These are phyloP conservation scores for Chloroclysta siterata DNA, from an alignment of 2,888 invertebrate species.

Conservation along the genomic window DNA sequence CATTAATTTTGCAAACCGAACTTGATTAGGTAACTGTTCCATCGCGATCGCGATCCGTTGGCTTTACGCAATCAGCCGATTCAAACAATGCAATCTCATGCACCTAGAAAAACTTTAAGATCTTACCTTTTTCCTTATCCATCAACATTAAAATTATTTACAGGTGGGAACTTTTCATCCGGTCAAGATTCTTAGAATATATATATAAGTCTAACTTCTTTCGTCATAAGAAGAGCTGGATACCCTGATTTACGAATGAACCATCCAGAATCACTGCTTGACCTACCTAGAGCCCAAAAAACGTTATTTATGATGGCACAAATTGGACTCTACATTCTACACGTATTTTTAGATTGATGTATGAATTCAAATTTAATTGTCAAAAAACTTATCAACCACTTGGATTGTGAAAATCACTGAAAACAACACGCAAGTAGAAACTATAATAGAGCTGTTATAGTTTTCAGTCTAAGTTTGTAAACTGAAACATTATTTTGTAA, in stretches of 20 bases:
- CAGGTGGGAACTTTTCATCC: neutral
- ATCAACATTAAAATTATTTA: neutral
- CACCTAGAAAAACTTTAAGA: constrained; percentile 4
- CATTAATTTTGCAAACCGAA: constrained; percentile 38
- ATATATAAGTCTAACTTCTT: neutral
- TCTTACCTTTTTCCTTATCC: neutral
- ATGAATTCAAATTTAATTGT: neutral
- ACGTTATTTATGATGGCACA: no score
- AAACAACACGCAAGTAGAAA: neutral
- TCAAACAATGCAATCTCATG: constrained; percentile 12
- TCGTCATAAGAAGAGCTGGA: neutral
- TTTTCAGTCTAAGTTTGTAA: constrained; percentile 59
- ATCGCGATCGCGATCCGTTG: constrained; percentile 2
- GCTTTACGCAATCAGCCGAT: constrained; percentile 21
- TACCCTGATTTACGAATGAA: no score
- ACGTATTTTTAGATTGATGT: neutral
- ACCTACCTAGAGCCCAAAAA: no score
- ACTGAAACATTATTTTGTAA: constrained; percentile 62
- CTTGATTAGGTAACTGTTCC: constrained; percentile 32
- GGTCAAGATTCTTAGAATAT: neutral
- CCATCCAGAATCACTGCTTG: no score
- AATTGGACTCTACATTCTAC: no score
- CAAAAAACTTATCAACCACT: no score
- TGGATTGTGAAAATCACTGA: neutral
- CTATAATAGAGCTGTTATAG: constrained; percentile 4